Percentiles rank a stretch among this genome's conserved stretches.
Conservation (phyloP, 2,888 invertebrate species). For the Stenchaetothrips biformis region DNA sequence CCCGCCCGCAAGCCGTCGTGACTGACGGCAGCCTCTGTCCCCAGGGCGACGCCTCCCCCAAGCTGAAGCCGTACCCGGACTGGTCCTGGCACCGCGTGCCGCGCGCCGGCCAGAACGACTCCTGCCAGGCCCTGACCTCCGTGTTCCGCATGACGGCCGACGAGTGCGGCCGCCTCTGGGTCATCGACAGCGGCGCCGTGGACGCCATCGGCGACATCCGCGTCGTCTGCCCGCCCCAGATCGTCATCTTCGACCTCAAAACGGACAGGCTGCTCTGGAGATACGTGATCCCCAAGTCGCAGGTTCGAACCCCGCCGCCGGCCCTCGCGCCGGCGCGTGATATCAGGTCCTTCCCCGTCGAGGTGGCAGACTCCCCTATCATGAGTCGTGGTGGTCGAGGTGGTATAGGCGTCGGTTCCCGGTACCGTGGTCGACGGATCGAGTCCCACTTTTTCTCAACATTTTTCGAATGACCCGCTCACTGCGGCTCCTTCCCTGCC, state of each 20-base stretch:
- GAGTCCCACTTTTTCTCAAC: too few species aligned
- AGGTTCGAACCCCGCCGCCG: constrained; percentile 47
- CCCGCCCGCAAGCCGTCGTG: constrained; percentile 71
- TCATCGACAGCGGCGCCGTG: constrained; percentile 66
- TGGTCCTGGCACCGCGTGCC: constrained; percentile 62
- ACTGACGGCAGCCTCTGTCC: constrained; percentile 69
- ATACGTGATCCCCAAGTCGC: constrained; percentile 59
- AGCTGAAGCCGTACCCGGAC: constrained; percentile 69
- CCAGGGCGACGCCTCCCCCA: constrained; percentile 55
- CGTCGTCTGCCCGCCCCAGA: constrained; percentile 55
- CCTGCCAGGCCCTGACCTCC: constrained; percentile 58
- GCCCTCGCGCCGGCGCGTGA: too few species aligned
- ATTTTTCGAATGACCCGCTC: too few species aligned
- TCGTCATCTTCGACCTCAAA: constrained; percentile 67
- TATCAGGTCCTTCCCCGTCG: too few species aligned
- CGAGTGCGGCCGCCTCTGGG: constrained; percentile 72
- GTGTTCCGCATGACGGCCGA: constrained; percentile 50
- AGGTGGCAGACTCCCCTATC: too few species aligned
- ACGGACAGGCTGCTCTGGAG: constrained; percentile 65
- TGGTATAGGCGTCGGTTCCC: too few species aligned
- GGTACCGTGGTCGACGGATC: too few species aligned
- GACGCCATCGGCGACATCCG: constrained; percentile 54
- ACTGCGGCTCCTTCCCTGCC: too few species aligned
- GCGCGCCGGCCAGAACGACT: constrained; percentile 31
- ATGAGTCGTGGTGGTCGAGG: too few species aligned